Evolutionary conservation across 2,797 vertebrate genomes (phyloP), one percentile per base, ranked within the genome.

Genomic region (Vultur gryphus): DNA sequence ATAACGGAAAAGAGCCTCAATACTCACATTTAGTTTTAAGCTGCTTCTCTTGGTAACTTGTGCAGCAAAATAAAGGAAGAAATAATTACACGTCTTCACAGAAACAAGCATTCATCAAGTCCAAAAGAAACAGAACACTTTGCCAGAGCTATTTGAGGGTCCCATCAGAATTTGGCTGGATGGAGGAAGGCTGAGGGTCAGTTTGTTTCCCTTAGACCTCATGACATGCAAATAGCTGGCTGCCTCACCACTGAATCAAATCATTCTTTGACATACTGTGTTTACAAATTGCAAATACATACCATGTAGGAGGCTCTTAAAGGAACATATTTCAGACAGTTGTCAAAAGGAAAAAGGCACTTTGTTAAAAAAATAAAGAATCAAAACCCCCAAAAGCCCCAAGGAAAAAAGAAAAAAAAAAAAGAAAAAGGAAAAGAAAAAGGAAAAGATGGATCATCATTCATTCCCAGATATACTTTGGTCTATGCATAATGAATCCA

Each of bases 21-120:
- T 97, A 98, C 98, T 98, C 95, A 98, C 98, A 81, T 95, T 95
- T 70, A 62, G 91, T 58, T 94, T 85, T 71, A 87, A 94, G 94
- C 82, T 83, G 87, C 93, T 97, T 93, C 96, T 97, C 94, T 83
- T 44, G 75, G 80, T 89, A 77, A 92, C 72, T 96, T 87, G 88
- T 33, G 8, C 25, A 94, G 81, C 55, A 88, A 94, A 93, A 97
- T 95, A 96, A 87, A 89, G 87, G 62, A 81, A 88, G 75, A 91
- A 97, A 75, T 91, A 85, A 58, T 94, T 65, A 84, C 59, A 81
- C 1, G 59, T 58, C 90, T 94, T 89, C 80, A 92, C 83, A 89
- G 94, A 87, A 79, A 94, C 88, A 97, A 87, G 86, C 25, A 64
- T 59, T 58, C 80, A 33, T 66, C 61, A 94, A 76, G 48, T 98